These are phyloP conservation scores for Gambusia yucatana DNA, from an alignment of 2,797 vertebrate genomes.

Conservation along the genomic window DNA sequence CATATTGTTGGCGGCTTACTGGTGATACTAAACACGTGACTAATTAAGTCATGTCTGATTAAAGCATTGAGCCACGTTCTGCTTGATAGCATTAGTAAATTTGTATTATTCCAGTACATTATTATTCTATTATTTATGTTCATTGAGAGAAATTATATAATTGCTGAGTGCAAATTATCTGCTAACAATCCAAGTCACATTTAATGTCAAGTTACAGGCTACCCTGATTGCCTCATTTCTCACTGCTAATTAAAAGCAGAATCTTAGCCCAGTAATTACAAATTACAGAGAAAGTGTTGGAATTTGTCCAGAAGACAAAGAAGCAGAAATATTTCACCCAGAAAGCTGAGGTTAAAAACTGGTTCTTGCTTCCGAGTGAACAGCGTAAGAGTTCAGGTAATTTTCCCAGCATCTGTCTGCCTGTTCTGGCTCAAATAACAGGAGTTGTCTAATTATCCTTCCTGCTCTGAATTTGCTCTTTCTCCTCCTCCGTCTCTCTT, in stretches of 20 bases:
- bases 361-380: slow-evolving; percentile 16
- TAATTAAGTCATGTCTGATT: slow-evolving; percentile 2
- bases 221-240: slow-evolving; percentile 50
- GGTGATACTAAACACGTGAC: background rate
- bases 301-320: slow-evolving; percentile 20
- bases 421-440: slow-evolving; percentile 31
- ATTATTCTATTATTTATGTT: slow-evolving; percentile 24
- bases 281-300: slow-evolving; percentile 44
- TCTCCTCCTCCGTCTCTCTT: slow-evolving; percentile 53
- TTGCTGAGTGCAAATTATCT: slow-evolving; percentile 34
- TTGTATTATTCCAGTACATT: background rate
- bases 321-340: slow-evolving; percentile 8
- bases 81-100: background rate
- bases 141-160: slow-evolving; percentile 47
- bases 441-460: slow-evolving; percentile 54
- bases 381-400: slow-evolving; percentile 12
- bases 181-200: slow-evolving; percentile 46
- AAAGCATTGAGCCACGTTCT: background rate
- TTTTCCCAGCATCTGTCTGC: slow-evolving; percentile 38
- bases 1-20: background rate
- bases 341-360: background rate
- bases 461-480: slow-evolving; percentile 50
- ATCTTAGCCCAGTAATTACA: slow-evolving; percentile 41
- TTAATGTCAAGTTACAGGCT: slow-evolving; percentile 40
- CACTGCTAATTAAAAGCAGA: slow-evolving; percentile 49